Evolutionary conservation across 2,113 vertebrate genomes (phyloP).

Genomic region (Limnothrissa miodon): DNA sequence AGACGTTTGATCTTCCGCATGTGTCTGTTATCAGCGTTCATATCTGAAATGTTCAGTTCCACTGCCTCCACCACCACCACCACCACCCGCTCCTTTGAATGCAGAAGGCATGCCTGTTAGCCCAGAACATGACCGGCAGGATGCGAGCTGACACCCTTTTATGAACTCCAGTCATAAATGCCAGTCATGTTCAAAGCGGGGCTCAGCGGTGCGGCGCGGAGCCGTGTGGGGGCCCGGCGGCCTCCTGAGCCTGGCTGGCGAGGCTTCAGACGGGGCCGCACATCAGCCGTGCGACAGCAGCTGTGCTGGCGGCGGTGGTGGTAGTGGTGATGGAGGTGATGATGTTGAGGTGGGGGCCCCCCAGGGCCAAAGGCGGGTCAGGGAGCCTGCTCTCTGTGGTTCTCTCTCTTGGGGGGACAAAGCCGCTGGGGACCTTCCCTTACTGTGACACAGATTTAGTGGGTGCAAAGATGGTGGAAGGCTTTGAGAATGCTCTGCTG

Average conservation of each 20-base stretch:
- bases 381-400: neutral
- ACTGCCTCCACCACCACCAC: neutral
- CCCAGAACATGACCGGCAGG: slow-evolving; percentile 36
- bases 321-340: neutral
- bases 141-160: slow-evolving; percentile 51
- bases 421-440: neutral
- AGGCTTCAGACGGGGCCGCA: neutral
- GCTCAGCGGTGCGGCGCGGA: neutral
- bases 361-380: neutral
- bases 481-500: neutral
- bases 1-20: neutral
- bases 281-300: neutral
- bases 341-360: neutral
- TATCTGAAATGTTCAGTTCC: neutral
- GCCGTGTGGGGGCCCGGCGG: slow-evolving; percentile 2
- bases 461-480: neutral
- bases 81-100: slow-evolving; percentile 10
- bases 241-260: neutral
- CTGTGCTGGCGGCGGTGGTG: neutral
- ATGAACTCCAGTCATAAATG: slow-evolving; percentile 56
- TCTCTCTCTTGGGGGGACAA: neutral
- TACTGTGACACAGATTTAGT: neutral
- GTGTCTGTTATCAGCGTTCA: neutral
- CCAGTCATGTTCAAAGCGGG: slow-evolving; percentile 51
- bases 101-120: slow-evolving; percentile 35